Conservation (phyloP, 2,888 invertebrate genomes). For the Drosophila infuscata region DNA sequence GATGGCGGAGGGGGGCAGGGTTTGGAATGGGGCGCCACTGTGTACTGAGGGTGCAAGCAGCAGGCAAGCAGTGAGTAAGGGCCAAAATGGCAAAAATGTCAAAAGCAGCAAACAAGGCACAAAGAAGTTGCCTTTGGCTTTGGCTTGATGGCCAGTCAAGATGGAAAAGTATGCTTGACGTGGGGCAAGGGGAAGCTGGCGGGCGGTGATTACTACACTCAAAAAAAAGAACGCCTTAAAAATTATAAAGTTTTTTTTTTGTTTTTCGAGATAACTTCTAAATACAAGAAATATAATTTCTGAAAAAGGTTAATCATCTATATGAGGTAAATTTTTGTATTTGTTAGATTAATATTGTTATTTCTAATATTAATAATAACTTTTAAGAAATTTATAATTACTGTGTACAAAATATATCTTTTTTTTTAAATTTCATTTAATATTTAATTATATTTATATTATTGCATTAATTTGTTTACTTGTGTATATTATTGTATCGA, state of each 20-base stretch:
- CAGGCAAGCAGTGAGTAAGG: background rate
- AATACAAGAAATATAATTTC: no score
- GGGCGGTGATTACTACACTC: background rate
- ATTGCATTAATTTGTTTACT: no score
- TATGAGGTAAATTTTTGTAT: no score
- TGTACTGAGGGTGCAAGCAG: background rate
- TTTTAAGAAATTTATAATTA: no score
- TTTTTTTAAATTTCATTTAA: no score
- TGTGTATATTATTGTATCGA: no score
- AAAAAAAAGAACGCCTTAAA: background rate
- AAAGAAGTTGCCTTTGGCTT: conserved; percentile 39
- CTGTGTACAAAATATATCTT: no score
- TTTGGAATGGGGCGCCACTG: conserved; percentile 6
- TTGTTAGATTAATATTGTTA: no score
- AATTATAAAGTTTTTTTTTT: background rate
- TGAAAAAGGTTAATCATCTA: no score
- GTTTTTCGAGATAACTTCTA: no score
- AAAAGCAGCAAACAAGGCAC: conserved; percentile 48
- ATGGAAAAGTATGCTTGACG: background rate
- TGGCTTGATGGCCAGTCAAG: conserved; percentile 38
- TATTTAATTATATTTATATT: no score
- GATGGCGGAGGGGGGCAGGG: background rate
- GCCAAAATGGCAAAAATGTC: conserved; percentile 53
- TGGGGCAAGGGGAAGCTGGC: background rate
- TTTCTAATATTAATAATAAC: no score